Evolutionary conservation across 1,140 invertebrate genomes (phyloP).

Genomic region (Coptotermes formosanus): DNA sequence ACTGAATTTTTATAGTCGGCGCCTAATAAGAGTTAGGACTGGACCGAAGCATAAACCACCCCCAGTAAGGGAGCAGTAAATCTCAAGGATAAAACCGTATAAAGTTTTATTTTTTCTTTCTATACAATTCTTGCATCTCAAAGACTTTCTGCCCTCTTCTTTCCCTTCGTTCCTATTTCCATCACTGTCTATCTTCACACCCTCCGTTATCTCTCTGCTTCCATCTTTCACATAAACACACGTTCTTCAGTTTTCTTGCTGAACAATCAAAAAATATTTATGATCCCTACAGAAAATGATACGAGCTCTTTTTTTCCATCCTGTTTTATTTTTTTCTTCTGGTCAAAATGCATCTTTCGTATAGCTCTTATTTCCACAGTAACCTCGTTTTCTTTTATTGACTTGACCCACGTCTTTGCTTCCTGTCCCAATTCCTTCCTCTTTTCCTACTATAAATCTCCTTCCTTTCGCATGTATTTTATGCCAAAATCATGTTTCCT

Average conservation of each 20-base stretch:
- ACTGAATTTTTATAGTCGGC: neutral
- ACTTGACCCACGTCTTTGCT: neutral
- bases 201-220: neutral
- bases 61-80: neutral
- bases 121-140: slow-evolving; percentile 5
- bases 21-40: neutral
- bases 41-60: neutral
- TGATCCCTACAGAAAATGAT: neutral
- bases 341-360: neutral
- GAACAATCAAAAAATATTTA: neutral
- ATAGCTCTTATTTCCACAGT: neutral
- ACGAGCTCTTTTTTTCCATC: neutral
- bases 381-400: neutral
- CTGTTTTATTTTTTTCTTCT: neutral
- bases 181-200: neutral
- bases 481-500: neutral
- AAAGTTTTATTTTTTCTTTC: neutral
- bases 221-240: neutral
- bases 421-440: neutral
- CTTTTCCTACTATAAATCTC: neutral
- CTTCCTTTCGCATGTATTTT: neutral
- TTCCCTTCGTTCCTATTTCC: neutral
- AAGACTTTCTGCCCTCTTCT: neutral
- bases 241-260: neutral
- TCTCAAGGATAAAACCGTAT: neutral